These are phyloP conservation scores for Drosophila dunni DNA, from an alignment of 1,140 invertebrate genomes.

Conservation along the genomic window DNA sequence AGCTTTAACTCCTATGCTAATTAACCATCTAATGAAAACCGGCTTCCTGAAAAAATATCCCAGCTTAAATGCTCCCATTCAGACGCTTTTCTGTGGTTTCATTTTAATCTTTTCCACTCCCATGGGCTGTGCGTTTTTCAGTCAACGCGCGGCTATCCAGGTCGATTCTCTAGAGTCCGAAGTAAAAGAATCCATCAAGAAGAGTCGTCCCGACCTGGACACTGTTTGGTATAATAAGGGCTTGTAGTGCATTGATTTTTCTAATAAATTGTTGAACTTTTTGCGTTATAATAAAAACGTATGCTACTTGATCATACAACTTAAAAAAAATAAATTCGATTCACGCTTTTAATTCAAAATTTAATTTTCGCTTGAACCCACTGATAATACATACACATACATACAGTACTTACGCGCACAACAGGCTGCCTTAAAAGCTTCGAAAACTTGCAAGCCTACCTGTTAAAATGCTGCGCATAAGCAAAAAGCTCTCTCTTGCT, in stretches of 20 bases:
- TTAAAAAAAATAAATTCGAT: too few species aligned
- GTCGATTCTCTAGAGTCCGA: conserved; percentile 86
- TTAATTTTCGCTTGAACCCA: too few species aligned
- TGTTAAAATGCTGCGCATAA: conserved; percentile 40
- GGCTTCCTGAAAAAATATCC: conserved; percentile 86
- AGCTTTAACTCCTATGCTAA: conserved; percentile 89
- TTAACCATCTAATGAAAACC: conserved; percentile 88
- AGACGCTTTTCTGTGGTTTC: conserved; percentile 89
- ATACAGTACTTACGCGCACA: not conserved
- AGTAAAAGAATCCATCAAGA: conserved; percentile 85
- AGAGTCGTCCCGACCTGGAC: conserved; percentile 83
- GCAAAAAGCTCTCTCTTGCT: conserved; percentile 47
- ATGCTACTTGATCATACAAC: not conserved
- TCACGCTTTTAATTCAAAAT: too few species aligned
- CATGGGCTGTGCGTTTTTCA: conserved; percentile 92
- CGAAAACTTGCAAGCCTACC: conserved; percentile 51
- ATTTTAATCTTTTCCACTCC: conserved; percentile 93
- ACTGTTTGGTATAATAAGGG: conserved; percentile 88
- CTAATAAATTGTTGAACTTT: too few species aligned
- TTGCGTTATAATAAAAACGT: not conserved
- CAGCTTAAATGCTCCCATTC: conserved; percentile 87
- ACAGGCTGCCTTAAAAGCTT: conserved; percentile 43
- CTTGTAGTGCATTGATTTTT: conserved; percentile 83
- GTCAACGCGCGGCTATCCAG: conserved; percentile 88
- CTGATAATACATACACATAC: not conserved